phyloP scores from a whole-genome alignment of 2,113 vertebrate species.

The Etia nguti region DNA sequence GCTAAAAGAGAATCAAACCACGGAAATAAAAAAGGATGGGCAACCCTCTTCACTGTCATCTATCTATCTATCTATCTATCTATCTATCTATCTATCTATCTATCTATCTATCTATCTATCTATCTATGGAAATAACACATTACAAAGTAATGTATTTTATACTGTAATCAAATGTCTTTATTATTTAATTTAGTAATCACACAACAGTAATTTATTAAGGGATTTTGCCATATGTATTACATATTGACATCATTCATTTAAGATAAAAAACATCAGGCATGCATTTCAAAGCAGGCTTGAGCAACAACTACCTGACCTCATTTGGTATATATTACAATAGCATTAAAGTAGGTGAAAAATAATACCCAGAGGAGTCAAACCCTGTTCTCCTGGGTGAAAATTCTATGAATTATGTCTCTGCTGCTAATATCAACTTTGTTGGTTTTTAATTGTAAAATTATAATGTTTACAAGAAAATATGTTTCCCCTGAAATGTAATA shows the following conservation, averaged over 20 bases:
- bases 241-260: background rate
- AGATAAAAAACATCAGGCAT: background rate
- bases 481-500: background rate
- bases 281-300: background rate
- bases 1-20: constrained; percentile 14
- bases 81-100: background rate
- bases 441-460: background rate
- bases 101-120: background rate
- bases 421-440: background rate
- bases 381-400: background rate
- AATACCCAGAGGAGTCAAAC: background rate
- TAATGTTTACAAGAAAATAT: background rate
- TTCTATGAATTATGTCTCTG: background rate
- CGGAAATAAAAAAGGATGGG: background rate
- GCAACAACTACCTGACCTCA: background rate
- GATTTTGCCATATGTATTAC: background rate
- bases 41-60: background rate
- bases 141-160: background rate
- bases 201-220: background rate
- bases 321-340: background rate
- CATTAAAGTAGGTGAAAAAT: background rate
- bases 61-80: background rate
- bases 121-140: background rate
- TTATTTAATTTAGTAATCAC: background rate
- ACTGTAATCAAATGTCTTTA: background rate